These are phyloP conservation scores for Hyles vespertilio DNA, from an alignment of 1,140 invertebrate genomes.

Conservation along the genomic window DNA sequence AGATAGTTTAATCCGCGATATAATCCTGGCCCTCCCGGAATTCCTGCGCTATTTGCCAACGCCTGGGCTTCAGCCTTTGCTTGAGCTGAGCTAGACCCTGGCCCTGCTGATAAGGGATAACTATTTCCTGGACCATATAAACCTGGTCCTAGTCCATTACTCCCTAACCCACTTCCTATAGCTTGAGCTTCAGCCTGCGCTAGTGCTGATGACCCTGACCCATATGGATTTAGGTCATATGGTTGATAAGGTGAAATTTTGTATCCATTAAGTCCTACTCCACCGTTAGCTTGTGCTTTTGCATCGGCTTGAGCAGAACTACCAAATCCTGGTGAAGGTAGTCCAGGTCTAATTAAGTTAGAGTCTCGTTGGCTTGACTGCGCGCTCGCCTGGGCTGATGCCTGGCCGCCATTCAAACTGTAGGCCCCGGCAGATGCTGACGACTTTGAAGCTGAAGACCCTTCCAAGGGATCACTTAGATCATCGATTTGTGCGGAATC, in stretches of 20 bases:
- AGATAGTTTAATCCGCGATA: too few species aligned
- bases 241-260: neutral
- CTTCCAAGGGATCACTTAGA: too few species aligned
- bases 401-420: too few species aligned
- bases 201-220: neutral
- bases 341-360: too few species aligned
- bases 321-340: neutral
- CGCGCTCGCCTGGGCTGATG: too few species aligned
- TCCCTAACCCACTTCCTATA: neutral
- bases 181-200: conserved; percentile 21
- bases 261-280: too few species aligned
- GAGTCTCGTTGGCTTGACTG: neutral
- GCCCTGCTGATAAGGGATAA: neutral
- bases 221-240: neutral
- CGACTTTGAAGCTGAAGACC: too few species aligned
- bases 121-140: neutral
- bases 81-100: neutral
- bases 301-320: neutral
- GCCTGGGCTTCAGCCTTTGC: conserved; percentile 20
- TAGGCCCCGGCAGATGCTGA: too few species aligned
- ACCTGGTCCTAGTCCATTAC: neutral
- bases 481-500: too few species aligned
- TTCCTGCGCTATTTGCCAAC: conserved; percentile 4
- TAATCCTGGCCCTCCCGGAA: neutral
- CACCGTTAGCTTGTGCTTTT: neutral